These are phyloP conservation scores for Polydrusus cervinus DNA, from an alignment of 2,888 invertebrate species.

Conservation along the genomic window DNA sequence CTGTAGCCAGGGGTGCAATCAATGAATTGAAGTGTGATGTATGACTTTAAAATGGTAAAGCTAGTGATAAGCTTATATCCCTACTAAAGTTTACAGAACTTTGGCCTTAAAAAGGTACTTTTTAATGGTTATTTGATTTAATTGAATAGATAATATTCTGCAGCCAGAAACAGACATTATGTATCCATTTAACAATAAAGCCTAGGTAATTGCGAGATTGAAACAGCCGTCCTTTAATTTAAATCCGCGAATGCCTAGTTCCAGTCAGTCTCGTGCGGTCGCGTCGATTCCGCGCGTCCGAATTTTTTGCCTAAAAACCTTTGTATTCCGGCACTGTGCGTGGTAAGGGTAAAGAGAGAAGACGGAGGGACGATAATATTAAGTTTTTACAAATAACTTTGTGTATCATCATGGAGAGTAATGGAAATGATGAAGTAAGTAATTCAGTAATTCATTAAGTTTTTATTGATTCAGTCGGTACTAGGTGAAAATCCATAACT, in stretches of 20 bases:
- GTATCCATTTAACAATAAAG: slow-evolving; percentile 48
- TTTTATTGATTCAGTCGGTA: too few species aligned
- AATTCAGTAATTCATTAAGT: too few species aligned
- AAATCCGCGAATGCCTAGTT: slow-evolving; percentile 22
- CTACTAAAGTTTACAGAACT: too few species aligned
- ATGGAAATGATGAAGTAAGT: slow-evolving; percentile 48
- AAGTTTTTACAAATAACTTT: not conserved
- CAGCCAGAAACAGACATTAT: slow-evolving; percentile 30
- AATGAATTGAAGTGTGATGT: too few species aligned
- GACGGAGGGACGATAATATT: not conserved
- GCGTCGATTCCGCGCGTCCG: slow-evolving; percentile 37
- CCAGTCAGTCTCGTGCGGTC: slow-evolving; percentile 43
- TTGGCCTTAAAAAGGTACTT: too few species aligned
- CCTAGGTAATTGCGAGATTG: slow-evolving; percentile 40
- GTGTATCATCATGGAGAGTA: slow-evolving; percentile 39
- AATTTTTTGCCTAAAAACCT: slow-evolving; percentile 28
- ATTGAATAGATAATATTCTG: slow-evolving; percentile 1
- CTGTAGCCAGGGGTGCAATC: too few species aligned
- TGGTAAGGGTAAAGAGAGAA: not conserved
- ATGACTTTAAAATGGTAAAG: too few species aligned
- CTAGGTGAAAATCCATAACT: too few species aligned
- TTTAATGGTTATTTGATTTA: too few species aligned
- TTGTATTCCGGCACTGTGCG: slow-evolving; percentile 18
- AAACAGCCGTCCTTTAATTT: slow-evolving; percentile 25
- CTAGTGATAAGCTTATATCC: too few species aligned